Evolutionary conservation across 2,797 vertebrate species (phyloP).

Genomic region (Notoglanidium macrostoma): DNA sequence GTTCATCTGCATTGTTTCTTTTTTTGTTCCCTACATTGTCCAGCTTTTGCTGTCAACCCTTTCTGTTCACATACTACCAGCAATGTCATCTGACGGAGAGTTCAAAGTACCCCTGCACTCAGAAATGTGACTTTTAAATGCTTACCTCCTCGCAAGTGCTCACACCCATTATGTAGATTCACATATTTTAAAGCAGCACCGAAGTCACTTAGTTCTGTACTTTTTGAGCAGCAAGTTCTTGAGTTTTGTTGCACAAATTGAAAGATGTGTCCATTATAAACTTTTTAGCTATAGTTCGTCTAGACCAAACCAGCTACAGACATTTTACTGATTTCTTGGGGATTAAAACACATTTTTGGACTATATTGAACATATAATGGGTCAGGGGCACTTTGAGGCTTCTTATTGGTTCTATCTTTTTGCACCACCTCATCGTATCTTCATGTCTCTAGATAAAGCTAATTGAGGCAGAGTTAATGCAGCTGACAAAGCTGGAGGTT

Average conservation of each 20-base stretch:
- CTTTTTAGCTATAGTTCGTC: not conserved
- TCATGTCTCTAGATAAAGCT: conserved; percentile 96
- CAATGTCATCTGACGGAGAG: not conserved
- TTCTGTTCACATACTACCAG: conserved; percentile 25
- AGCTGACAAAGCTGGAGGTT: conserved; percentile 97
- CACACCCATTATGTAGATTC: not conserved
- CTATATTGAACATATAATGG: not conserved
- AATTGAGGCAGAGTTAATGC: conserved; percentile 97
- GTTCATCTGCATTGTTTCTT: conserved; percentile 14
- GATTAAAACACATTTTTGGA: not conserved
- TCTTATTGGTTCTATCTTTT: conserved; percentile 37
- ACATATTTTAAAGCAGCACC: not conserved
- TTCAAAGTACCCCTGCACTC: conserved; percentile 8
- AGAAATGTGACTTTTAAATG: not conserved
- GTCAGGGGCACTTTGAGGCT: conserved; percentile 35
- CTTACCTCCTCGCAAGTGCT: no score
- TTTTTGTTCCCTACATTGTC: not conserved
- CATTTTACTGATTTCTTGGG: not conserved
- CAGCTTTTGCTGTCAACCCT: conserved; percentile 22
- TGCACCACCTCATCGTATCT: conserved; percentile 63
- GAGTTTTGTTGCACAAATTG: not conserved
- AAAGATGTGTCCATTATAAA: not conserved
- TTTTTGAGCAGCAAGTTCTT: not conserved
- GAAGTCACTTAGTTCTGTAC: not conserved
- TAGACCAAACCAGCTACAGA: not conserved